A percentile compares a stretch with the other conserved stretches of the same genome.
Conservation (phyloP, 2,113 vertebrate genomes). For the Rhabdornis inornatus region DNA sequence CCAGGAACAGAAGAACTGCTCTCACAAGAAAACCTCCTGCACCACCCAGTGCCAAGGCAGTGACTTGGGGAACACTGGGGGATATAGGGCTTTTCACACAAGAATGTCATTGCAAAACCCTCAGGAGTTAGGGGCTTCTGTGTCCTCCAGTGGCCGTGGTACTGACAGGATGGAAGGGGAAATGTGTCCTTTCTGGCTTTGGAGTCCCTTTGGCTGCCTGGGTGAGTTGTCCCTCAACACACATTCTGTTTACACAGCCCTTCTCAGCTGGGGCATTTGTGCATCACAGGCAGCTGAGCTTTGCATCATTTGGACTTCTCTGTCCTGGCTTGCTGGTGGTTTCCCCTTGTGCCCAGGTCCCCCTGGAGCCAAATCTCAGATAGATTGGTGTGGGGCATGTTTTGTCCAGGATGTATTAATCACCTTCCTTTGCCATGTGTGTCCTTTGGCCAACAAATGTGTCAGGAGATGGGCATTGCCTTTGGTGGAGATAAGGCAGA, state of each 20-base stretch:
- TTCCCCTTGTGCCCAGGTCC: rapidly evolving
- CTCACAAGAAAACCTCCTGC: neutral
- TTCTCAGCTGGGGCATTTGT: neutral
- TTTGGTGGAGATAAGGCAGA: neutral
- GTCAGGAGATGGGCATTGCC: neutral
- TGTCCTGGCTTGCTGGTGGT: neutral
- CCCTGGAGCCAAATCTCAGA: neutral
- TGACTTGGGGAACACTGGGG: neutral
- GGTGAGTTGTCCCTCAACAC: neutral
- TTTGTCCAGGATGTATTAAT: neutral
- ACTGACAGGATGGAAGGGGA: neutral
- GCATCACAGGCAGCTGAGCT: neutral
- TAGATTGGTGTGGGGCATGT: neutral
- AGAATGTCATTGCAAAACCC: neutral
- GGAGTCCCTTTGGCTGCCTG: neutral
- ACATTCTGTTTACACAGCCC: rapidly evolving
- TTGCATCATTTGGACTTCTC: neutral
- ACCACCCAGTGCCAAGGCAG: rapidly evolving
- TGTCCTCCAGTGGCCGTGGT: neutral
- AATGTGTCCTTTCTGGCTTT: neutral
- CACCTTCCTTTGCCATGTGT: neutral
- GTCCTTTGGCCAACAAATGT: neutral
- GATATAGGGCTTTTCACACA: neutral
- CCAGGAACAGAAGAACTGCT: neutral
- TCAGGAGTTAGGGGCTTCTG: neutral